Percentiles rank a stretch among this genome's conserved stretches.
Conservation (phyloP, 2,888 invertebrate species). For the Coenonympha glycerion region DNA sequence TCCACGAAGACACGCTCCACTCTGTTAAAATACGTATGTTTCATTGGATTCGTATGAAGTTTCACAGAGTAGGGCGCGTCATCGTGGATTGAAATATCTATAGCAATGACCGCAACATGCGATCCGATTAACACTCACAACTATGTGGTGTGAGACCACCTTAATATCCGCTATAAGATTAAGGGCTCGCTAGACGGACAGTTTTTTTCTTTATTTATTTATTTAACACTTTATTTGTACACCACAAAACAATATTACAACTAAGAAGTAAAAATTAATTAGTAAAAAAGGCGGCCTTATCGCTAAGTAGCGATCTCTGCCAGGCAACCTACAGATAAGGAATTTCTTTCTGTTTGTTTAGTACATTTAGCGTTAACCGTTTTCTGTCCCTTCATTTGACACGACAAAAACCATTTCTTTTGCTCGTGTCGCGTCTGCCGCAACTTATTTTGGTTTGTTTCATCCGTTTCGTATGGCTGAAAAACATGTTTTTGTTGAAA, state of each 20-base stretch:
- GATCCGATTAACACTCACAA: not conserved
- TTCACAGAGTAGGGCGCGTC: too few relatives aligned
- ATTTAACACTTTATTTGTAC: too few relatives aligned
- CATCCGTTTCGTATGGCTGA: not conserved
- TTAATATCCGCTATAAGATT: not conserved
- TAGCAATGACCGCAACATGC: not conserved
- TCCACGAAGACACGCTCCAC: too few relatives aligned
- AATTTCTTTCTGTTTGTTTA: constrained; percentile 1
- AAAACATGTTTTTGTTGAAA: not conserved
- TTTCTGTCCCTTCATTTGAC: not conserved
- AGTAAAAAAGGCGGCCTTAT: too few relatives aligned
- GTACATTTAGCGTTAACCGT: not conserved
- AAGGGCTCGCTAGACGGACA: constrained; percentile 5
- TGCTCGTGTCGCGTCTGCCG: not conserved
- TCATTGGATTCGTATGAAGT: too few relatives aligned
- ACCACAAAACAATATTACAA: too few relatives aligned
- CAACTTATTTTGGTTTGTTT: not conserved
- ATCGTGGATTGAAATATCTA: too few relatives aligned
- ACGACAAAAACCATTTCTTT: not conserved
- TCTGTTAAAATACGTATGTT: too few relatives aligned
- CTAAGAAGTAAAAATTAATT: too few relatives aligned
- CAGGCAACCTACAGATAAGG: too few relatives aligned
- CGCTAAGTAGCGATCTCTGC: too few relatives aligned
- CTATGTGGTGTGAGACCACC: not conserved
- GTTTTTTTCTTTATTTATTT: too few relatives aligned